Conservation (phyloP, 2,888 invertebrate genomes). For the Drepana falcataria region DNA sequence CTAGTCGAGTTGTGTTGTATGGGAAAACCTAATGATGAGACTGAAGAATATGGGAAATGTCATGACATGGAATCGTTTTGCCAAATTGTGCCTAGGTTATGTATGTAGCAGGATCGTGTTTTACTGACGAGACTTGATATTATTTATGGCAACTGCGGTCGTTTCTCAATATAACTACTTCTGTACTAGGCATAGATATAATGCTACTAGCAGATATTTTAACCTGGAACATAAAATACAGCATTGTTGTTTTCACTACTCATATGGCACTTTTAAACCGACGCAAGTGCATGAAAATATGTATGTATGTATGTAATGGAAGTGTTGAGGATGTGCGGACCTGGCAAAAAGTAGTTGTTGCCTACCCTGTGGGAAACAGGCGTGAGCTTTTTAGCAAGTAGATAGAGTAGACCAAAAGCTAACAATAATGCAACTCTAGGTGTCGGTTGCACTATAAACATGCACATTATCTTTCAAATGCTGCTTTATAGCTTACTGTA, state of each 20-base stretch:
- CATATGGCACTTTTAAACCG: no score
- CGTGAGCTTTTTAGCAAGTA: not conserved
- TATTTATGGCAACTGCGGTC: not conserved
- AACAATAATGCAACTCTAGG: constrained; percentile 11
- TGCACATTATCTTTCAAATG: constrained; percentile 18
- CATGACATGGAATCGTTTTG: not conserved
- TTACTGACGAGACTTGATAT: not conserved
- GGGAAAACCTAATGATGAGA: not conserved
- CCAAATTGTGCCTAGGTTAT: constrained; percentile 2
- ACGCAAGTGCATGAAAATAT: no score
- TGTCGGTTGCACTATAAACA: constrained; percentile 19
- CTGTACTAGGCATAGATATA: no score
- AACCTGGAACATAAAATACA: no score
- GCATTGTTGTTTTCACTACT: no score
- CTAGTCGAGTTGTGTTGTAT: not conserved
- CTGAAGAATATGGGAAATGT: not conserved
- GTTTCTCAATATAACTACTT: no score
- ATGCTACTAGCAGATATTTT: no score
- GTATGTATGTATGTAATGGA: no score
- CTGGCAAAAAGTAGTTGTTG: no score
- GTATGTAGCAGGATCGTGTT: not conserved
- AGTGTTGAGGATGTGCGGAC: no score
- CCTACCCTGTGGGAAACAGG: no score
- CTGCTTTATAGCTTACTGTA: constrained; percentile 18
- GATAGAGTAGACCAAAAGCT: not conserved